Conservation (phyloP, 2,888 invertebrate species). For the Andrena haemorrhoa region DNA sequence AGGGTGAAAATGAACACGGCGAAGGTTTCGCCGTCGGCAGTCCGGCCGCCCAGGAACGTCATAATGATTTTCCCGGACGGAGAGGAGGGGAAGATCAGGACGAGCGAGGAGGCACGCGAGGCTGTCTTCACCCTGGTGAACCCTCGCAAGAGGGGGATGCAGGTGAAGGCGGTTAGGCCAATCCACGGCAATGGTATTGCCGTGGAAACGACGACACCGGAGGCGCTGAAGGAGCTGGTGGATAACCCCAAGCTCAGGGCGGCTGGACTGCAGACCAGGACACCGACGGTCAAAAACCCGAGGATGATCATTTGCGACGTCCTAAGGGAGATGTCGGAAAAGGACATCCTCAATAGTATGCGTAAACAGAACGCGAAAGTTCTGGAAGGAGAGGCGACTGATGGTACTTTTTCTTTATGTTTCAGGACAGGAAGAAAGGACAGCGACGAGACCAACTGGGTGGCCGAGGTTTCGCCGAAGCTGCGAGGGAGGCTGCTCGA, state of each 20-base stretch:
- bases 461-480: not conserved
- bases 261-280: not conserved
- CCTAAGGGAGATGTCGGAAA: not conserved
- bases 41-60: not conserved
- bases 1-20: too few species aligned
- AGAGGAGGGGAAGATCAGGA: too few species aligned
- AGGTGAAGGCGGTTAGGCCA: too few species aligned
- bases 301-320: not conserved
- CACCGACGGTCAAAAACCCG: not conserved
- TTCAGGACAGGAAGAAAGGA: conserved; percentile 1
- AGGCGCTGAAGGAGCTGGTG: not conserved
- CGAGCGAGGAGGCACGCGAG: too few species aligned
- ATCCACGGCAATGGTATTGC: not conserved
- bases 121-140: too few species aligned
- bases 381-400: rapidly evolving
- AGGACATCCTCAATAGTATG: not conserved
- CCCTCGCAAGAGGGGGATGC: too few species aligned
- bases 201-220: not conserved
- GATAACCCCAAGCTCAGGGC: not conserved
- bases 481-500: not conserved
- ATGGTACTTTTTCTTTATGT: not conserved
- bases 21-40: too few species aligned
- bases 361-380: not conserved
- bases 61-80: too few species aligned
- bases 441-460: not conserved